Evolutionary conservation across 2,113 vertebrate species (phyloP).

Genomic region (Trogon melanurus): DNA sequence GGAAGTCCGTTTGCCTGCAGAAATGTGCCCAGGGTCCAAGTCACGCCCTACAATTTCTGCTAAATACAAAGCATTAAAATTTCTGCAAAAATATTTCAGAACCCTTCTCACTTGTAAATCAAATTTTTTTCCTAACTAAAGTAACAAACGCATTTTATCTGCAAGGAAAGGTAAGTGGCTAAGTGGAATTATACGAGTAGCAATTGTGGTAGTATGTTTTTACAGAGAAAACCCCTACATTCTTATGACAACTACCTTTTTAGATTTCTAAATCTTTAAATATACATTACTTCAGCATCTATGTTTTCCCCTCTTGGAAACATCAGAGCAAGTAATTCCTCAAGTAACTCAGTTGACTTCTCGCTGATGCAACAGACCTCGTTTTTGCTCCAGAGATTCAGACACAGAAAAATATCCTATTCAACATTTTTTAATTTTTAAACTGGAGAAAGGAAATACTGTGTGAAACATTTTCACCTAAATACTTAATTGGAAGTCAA

Average conservation of each 20-base stretch:
- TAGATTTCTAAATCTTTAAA: slow-evolving; percentile 12
- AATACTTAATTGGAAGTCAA: slow-evolving; percentile 53
- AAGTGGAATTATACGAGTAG: background rate
- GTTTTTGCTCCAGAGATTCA: background rate
- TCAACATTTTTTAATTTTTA: slow-evolving; percentile 54
- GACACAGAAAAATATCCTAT: slow-evolving; percentile 36
- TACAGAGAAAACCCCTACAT: background rate
- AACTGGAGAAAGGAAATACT: slow-evolving; percentile 38
- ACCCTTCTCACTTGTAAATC: background rate
- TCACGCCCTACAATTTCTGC: background rate
- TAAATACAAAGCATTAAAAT: background rate
- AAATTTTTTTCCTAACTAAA: background rate
- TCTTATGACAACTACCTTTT: background rate
- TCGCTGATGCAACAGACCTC: background rate
- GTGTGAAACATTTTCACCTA: slow-evolving; percentile 45
- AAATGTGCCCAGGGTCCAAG: background rate
- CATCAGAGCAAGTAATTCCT: slow-evolving; percentile 9
- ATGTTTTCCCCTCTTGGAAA: slow-evolving; percentile 1
- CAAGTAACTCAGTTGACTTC: slow-evolving; percentile 12
- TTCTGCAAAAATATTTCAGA: background rate
- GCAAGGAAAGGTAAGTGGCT: background rate
- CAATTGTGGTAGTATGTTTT: background rate
- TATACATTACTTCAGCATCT: background rate
- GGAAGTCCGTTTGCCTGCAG: background rate
- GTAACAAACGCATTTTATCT: background rate